These are phyloP conservation scores for Leptinotarsa lineolata DNA, from an alignment of 1,140 invertebrate genomes.

Conservation along the genomic window DNA sequence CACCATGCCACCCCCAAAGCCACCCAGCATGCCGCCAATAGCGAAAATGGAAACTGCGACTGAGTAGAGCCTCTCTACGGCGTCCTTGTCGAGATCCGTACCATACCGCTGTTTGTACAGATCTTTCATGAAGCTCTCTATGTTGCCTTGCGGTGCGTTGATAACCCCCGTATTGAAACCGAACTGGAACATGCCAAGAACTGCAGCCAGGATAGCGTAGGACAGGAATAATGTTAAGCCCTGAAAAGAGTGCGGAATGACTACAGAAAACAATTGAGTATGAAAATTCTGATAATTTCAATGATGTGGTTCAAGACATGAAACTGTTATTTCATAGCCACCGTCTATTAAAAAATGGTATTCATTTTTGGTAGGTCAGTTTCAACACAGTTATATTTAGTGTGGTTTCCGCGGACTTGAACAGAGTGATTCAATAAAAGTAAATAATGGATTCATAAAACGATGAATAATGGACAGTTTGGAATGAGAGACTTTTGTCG, in stretches of 20 bases:
- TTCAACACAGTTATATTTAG: no score
- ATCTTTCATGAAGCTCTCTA: slow-evolving; percentile 91
- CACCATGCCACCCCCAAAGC: slow-evolving; percentile 86
- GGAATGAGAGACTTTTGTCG: no score
- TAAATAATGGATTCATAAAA: no score
- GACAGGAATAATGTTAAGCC: slow-evolving; percentile 88
- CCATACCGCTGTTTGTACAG: slow-evolving; percentile 80
- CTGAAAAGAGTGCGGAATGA: slow-evolving; percentile 62
- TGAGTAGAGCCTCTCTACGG: slow-evolving; percentile 79
- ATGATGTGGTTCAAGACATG: no score
- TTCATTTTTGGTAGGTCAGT: no score
- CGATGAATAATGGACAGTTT: no score
- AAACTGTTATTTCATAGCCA: no score
- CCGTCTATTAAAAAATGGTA: no score
- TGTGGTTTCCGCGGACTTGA: no score
- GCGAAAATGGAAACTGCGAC: slow-evolving; percentile 93
- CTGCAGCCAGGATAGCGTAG: slow-evolving; percentile 90
- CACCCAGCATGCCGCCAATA: slow-evolving; percentile 93
- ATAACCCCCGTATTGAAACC: slow-evolving; percentile 99
- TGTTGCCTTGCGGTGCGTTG: slow-evolving; percentile 92
- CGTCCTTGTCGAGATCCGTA: slow-evolving; percentile 70
- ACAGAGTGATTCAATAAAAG: no score
- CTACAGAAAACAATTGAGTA: not conserved
- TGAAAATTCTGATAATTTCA: no score
- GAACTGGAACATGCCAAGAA: slow-evolving; percentile 97